phyloP scores from a whole-genome alignment of 2,113 vertebrate species.

The Isichthys henryi region DNA sequence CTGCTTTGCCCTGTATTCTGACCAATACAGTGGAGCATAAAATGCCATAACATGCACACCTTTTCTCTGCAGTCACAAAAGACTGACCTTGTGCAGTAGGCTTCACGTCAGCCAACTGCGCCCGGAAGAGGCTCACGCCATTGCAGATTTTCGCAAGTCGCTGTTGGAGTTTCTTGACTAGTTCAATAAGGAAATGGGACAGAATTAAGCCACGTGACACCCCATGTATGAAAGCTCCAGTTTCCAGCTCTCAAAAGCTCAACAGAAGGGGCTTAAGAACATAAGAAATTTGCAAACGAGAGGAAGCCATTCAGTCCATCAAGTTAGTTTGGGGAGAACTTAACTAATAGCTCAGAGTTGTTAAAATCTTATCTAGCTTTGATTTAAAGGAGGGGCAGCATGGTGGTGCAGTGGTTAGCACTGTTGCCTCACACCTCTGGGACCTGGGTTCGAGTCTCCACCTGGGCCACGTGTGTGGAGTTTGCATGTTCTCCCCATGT shows the following conservation, averaged over 20 bases:
- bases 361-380: no score
- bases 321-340: no score
- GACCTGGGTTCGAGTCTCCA: no score
- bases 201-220: background rate
- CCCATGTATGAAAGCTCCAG: background rate
- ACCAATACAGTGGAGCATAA: background rate
- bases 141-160: slow-evolving; percentile 72
- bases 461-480: no score
- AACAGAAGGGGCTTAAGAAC: background rate
- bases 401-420: no score
- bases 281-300: no score
- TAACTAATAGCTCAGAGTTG: no score
- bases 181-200: slow-evolving; percentile 17
- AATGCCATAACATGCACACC: background rate
- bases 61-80: slow-evolving; percentile 1
- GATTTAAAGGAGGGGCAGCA: no score
- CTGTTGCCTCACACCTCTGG: no score
- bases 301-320: no score
- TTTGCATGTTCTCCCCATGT: no score
- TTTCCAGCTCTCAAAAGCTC: background rate
- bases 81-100: slow-evolving; percentile 74
- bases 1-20: background rate
- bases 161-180: slow-evolving; percentile 69
- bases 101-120: slow-evolving; percentile 69
- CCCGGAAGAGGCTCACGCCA: slow-evolving; percentile 71